Evolutionary conservation across 1,140 invertebrate genomes (phyloP), one percentile per base, ranked within the genome.

Genomic region (Sitophilus oryzae): DNA sequence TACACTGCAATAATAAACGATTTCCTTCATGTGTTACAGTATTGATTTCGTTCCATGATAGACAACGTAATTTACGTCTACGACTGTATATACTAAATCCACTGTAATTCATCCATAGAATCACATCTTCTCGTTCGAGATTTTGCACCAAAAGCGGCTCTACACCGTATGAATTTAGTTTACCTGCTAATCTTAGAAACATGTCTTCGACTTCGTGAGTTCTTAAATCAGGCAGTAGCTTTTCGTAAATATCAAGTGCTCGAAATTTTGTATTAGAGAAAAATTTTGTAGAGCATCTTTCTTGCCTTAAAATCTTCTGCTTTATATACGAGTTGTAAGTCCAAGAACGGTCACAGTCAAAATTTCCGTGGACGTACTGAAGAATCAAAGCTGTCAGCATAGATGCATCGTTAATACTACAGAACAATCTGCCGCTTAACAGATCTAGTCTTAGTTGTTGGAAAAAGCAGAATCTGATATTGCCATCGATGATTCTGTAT

Each of bases 31-130:
- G 58, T 3, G 49, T 41, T 0, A 60, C 44, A 47, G 52, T 53
- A 16, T 9, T 21, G 25, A 56, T 56, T 3, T 35, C 23, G 20
- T 43, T 35, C 58, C 58, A 60, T 8, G 9, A 14, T 2, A 56
- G 14, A 1, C 34, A 37, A 5, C 51, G 34, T 5, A 21, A 30
- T 35, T 52, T 36, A 19, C 15, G 37, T 2, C 44, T 43, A 16
- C 52, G 42, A 11, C 45, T 25, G 18, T 54, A 62, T 14, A 48
- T 22, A 15, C 19, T 23, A 34, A 60, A 34, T 23, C 58, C 58
- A 9, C 49, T 56, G 34, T 60, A 55, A 23, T 59, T 60, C 8
- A 60, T 52, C 48, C 58, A 60, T 9, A 60, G 23, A 11, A 36
- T 52, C 9, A 52, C 15, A 14, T 56, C 55, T 20, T 52, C 10